Percentiles rank a stretch among this genome's conserved stretches.
Evolutionary conservation across 2,888 invertebrate species (phyloP).

Genomic region (Cantharis nigra): DNA sequence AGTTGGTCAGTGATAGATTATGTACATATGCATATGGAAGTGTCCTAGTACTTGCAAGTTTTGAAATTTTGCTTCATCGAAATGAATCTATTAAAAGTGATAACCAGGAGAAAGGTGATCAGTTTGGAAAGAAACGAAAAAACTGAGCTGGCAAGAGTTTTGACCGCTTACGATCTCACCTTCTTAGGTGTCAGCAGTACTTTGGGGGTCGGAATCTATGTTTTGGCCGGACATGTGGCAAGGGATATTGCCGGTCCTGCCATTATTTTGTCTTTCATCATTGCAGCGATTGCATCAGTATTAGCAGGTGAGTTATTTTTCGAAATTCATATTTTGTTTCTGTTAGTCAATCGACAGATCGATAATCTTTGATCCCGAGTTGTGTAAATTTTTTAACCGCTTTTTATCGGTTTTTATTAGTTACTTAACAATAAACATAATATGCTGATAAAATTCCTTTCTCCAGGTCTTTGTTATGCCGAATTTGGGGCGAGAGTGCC

Average conservation of each 20-base stretch:
- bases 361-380: background rate
- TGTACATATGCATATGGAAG: background rate
- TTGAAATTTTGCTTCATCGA: background rate
- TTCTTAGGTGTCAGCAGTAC: constrained; percentile 82
- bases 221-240: constrained; percentile 83
- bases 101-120: background rate
- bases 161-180: constrained; percentile 81
- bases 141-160: constrained; percentile 67
- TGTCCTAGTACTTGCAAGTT: background rate
- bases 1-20: background rate
- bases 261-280: constrained; percentile 80
- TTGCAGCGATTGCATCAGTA: constrained; percentile 88
- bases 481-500: constrained; percentile 90
- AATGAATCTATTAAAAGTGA: background rate
- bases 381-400: background rate
- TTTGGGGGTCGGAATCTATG: constrained; percentile 89
- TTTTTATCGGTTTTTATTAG: background rate
- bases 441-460: background rate
- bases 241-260: constrained; percentile 83
- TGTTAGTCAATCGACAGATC: background rate
- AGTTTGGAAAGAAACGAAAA: constrained; percentile 48
- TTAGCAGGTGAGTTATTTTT: constrained; percentile 73
- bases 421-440: background rate
- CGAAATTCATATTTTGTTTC: background rate
- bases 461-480: constrained; percentile 84